Evolutionary conservation across 2,113 vertebrate genomes (phyloP), one percentile per base, ranked within the genome.

Genomic region (Toxostoma redivivum): DNA sequence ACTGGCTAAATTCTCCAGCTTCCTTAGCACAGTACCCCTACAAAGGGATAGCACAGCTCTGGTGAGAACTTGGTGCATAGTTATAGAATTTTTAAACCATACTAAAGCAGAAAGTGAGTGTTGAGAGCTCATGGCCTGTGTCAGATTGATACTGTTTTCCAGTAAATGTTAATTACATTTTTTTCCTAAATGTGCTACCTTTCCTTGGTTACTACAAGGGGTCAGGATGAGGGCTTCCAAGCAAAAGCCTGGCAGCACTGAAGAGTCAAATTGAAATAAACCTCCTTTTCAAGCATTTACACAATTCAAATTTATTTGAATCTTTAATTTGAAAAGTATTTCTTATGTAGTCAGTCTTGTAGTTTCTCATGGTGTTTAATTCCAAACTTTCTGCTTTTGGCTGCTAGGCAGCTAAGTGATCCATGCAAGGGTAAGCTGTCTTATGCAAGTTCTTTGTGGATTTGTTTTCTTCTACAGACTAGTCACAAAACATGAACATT

Each of bases 141-240:
- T 13, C 33, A 54, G 45, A 58, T 16, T 10, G 27, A 70, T 48
- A 65, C 10, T 19, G 15, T 35, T 51, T 51, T 24, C 17, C 48
- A 67, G 35, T 5, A 60, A 61, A 10, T 12, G 2, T 31, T 3
- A 45, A 56, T 38, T 33, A 5, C 0, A 0, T 4, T 25, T 57
- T 44, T 38, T 70, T 57, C 61, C 11, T 64, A 15, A 27, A 92
- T 67, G 14, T 58, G 22, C 9, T 76, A 5, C 18, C 5, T 5
- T 70, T 77, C 28, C 19, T 77, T 80, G 20, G 2, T 57, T 61
- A 37, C 12, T 38, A 35, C 11, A 37, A 22, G 24, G 4, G 83
- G 9, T 27, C 12, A 20, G 12, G 17, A 61, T 15, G 16, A 82
- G 17, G 33, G 23, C 7, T 42, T 84, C 18, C 23, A 77, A 81